Base-by-base conservation (phyloP, 2,113 vertebrate species). In the Phrynosoma platyrhinos region DNA sequence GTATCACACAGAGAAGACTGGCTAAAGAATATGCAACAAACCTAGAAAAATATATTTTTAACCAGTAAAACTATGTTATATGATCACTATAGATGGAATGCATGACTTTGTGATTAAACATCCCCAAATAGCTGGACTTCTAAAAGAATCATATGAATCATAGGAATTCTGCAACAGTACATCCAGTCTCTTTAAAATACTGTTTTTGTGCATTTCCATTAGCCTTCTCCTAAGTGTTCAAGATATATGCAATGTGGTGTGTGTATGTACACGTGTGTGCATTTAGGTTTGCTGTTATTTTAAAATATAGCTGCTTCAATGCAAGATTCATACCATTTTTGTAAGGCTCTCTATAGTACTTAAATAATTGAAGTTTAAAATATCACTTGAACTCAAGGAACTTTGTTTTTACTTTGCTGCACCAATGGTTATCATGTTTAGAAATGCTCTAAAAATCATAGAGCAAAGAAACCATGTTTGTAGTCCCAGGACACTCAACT, bases 331-430 rank as follows among this genome's bases (percentile, higher is more conserved):
- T 58, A 88, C 25, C 23, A 0, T 62, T 90, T 9, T 40, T 78
- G 4, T 90, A 40, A 69, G 9, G 30, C 66, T 78, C 64, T 87
- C 69, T 68, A 23, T 84, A 58, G 13, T 79, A 80, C 87, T 88
- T 89, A 87, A 92, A 89, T 88, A 81, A 86, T 58, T 75, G 53
- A 92, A 64, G 79, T 84, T 47, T 81, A 92, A 92, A 68, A 68
- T 87, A 79, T 42, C 12, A 21, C 5, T 81, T 42, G 62, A 81
- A 81, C 64, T 40, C 21, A 76, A 27, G 12, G 84, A 68, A 68
- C 71, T 79, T 18, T 62, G 52, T 86, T 88, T 92, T 84, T 18
- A 83, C 42, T 85, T 40, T 64, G 18, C 9, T 1, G 0, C 77
- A 76, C 79, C 47, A 36, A 30, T 13, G 27, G 78, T 87, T 78